Percentiles rank a stretch among this genome's conserved stretches.
Evolutionary conservation across 2,797 vertebrate genomes (phyloP).

Genomic region (Bradypodion ventrale): DNA sequence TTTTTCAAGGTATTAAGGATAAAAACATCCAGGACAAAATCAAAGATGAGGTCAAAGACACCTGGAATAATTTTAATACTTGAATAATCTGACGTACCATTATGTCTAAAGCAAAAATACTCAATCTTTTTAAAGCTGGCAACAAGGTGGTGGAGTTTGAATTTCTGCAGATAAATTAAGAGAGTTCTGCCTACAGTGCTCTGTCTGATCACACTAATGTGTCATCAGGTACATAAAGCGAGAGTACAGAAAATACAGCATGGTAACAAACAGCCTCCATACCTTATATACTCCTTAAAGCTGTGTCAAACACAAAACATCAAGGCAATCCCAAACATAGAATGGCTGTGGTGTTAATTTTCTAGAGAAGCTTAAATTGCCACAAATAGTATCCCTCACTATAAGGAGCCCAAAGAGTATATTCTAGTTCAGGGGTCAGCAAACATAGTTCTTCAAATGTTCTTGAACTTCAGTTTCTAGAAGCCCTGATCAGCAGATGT

Average conservation of each 20-base stretch:
- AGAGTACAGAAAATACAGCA: neutral
- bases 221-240: neutral
- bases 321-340: neutral
- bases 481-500: too few relatives aligned
- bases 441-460: too few relatives aligned
- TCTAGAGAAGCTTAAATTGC: neutral
- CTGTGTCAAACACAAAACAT: neutral
- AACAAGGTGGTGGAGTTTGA: neutral
- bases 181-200: neutral
- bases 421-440: too few relatives aligned
- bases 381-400: neutral
- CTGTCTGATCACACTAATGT: neutral
- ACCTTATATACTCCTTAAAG: neutral
- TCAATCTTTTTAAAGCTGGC: neutral
- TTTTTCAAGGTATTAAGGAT: conserved; percentile 4
- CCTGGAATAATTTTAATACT: conserved; percentile 2
- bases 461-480: too few relatives aligned
- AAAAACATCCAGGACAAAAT: conserved; percentile 14
- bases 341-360: neutral
- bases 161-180: neutral
- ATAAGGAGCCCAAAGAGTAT: neutral
- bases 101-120: neutral
- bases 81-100: conserved; percentile 1
- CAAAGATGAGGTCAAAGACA: conserved; percentile 13
- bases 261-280: neutral